phyloP scores from a whole-genome alignment of 2,888 invertebrate species.

The Drosophila tripunctata region DNA sequence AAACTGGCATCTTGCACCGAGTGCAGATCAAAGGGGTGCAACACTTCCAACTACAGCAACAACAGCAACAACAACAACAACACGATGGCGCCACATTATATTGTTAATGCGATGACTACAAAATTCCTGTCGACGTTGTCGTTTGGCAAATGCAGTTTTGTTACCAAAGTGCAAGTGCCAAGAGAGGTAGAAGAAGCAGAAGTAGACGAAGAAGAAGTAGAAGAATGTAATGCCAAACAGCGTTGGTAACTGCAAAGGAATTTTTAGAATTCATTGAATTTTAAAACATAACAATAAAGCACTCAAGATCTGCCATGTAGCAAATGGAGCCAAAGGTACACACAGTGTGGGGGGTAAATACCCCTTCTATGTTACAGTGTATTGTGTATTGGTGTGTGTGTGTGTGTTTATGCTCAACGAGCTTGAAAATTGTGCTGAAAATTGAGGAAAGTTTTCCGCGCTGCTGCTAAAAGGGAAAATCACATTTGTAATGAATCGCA shows the following conservation, averaged over 20 bases:
- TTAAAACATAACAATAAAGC: constrained; percentile 82
- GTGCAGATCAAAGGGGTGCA: constrained; percentile 32
- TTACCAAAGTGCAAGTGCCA: constrained; percentile 50
- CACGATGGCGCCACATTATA: constrained; percentile 53
- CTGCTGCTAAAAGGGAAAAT: constrained; percentile 53
- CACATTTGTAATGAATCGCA: constrained; percentile 74
- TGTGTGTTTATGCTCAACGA: constrained; percentile 49
- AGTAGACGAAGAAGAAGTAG: too few relatives aligned
- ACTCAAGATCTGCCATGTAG: constrained; percentile 75
- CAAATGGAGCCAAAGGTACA: constrained; percentile 66
- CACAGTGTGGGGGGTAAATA: neutral
- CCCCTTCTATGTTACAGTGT: neutral
- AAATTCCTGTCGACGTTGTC: constrained; percentile 68
- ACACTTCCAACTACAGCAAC: too few relatives aligned
- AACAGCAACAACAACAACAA: too few relatives aligned
- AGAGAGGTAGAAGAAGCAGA: too few relatives aligned
- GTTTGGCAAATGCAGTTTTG: constrained; percentile 32
- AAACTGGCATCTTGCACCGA: constrained; percentile 48
- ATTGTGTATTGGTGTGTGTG: constrained; percentile 13
- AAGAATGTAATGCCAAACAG: constrained; percentile 53
- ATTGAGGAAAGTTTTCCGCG: constrained; percentile 59
- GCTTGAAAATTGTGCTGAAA: constrained; percentile 70
- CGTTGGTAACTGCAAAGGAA: constrained; percentile 27
- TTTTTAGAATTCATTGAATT: constrained; percentile 82
- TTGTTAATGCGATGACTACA: constrained; percentile 70